phyloP scores from a whole-genome alignment of 2,888 invertebrate species.

The Notocelia uddmanniana region DNA sequence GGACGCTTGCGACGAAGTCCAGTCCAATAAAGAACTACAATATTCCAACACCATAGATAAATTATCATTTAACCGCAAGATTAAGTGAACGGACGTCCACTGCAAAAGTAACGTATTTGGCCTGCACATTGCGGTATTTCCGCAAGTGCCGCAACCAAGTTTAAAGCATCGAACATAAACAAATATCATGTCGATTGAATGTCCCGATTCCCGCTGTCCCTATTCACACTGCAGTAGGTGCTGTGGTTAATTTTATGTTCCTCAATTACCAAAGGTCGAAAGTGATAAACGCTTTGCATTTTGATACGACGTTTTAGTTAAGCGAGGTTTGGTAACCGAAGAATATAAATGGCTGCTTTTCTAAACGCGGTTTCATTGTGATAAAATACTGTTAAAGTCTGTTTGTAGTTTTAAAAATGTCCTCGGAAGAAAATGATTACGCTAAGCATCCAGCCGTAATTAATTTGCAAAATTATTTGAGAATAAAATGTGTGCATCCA shows the following conservation, averaged over 20 bases:
- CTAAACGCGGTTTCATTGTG: not conserved
- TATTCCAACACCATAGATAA: too few relatives aligned
- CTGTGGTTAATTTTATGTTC: constrained; percentile 24
- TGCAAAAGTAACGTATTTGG: not conserved
- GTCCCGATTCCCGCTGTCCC: constrained; percentile 15
- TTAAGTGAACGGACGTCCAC: not conserved
- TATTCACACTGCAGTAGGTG: constrained; percentile 18
- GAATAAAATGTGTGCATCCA: constrained; percentile 91
- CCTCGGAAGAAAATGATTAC: constrained; percentile 52
- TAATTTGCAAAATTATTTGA: constrained; percentile 89
- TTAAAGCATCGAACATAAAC: constrained; percentile 7
- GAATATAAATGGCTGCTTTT: constrained; percentile 18
- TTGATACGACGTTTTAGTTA: not conserved
- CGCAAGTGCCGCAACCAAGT: constrained; percentile 21
- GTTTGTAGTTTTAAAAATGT: constrained; percentile 8
- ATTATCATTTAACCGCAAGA: too few relatives aligned
- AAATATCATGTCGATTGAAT: constrained; percentile 5
- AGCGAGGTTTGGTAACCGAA: not conserved
- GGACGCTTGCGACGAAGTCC: too few relatives aligned
- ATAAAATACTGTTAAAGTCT: not conserved
- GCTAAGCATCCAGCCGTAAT: constrained; percentile 83
- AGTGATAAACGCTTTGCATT: not conserved
- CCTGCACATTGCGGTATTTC: constrained; percentile 6
- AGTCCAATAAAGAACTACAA: too few relatives aligned
- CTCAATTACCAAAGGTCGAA: not conserved